Percentiles rank a stretch among this genome's conserved stretches.
phyloP scores from a whole-genome alignment of 2,888 invertebrate species.

The Nomada lathburiana region DNA sequence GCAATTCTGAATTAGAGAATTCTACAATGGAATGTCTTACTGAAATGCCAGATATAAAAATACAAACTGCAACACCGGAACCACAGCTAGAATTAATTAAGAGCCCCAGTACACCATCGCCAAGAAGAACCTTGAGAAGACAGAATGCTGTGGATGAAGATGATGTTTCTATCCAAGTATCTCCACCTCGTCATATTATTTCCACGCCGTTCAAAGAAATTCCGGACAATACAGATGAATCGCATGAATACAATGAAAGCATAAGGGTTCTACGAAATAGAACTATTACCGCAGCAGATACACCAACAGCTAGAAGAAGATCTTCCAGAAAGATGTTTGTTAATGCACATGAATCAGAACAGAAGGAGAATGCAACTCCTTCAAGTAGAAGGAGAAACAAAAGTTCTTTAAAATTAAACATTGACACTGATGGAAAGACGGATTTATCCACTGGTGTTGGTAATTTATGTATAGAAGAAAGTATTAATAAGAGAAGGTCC shows the following conservation, averaged over 20 bases:
- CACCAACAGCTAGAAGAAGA: constrained; percentile 34
- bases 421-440: neutral
- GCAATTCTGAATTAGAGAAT: neutral
- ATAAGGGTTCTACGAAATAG: constrained; percentile 66
- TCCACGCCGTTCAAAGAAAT: neutral
- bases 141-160: constrained; percentile 6
- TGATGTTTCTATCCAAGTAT: neutral
- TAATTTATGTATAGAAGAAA: constrained; percentile 10
- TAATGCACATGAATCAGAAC: neutral
- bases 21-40: neutral
- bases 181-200: neutral
- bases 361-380: constrained; percentile 51
- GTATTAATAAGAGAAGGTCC: constrained; percentile 52
- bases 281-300: constrained; percentile 34
- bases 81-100: neutral
- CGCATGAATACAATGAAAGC: neutral
- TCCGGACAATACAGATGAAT: neutral
- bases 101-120: neutral
- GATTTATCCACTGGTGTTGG: constrained; percentile 7
- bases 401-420: constrained; percentile 11
- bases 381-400: constrained; percentile 32
- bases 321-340: constrained; percentile 13
- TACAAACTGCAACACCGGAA: constrained; percentile 8
- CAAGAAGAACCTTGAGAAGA: constrained; percentile 24
- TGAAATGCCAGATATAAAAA: neutral